A percentile compares a stretch with the other conserved stretches of the same genome.
These are phyloP conservation scores for Spinus olivaceus DNA, from an alignment of 2,797 vertebrate species.

Conservation along the genomic window DNA sequence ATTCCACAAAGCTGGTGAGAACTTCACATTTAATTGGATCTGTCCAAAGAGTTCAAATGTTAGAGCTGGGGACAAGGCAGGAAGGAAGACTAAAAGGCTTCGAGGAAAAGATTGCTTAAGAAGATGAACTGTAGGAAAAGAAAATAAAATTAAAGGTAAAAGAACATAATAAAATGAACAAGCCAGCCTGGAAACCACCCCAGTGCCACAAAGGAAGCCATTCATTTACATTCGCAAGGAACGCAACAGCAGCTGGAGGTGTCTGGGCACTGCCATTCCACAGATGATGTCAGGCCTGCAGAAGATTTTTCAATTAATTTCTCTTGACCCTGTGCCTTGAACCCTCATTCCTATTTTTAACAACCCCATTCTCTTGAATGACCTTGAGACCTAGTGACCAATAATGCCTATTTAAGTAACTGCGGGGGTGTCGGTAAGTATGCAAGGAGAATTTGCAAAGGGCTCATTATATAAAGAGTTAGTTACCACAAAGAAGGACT, in stretches of 20 bases:
- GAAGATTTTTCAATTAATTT: slow-evolving; percentile 76
- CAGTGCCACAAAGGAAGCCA: neutral
- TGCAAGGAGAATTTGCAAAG: slow-evolving; percentile 58
- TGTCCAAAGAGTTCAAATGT: neutral
- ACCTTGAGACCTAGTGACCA: slow-evolving; percentile 61
- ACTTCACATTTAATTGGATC: neutral
- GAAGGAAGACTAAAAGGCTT: neutral
- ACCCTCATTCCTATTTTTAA: slow-evolving; percentile 68
- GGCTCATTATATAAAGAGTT: slow-evolving; percentile 46
- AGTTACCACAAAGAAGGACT: slow-evolving; percentile 18
- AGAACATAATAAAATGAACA: neutral
- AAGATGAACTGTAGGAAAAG: neutral
- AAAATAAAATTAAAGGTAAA: neutral
- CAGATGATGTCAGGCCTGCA: slow-evolving; percentile 53
- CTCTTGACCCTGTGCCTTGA: slow-evolving; percentile 59
- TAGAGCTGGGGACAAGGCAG: neutral
- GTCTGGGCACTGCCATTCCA: slow-evolving; percentile 53
- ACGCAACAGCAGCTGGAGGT: slow-evolving; percentile 60
- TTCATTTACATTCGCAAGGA: slow-evolving; percentile 60
- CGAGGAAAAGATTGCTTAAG: neutral
- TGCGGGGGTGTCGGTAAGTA: slow-evolving; percentile 24
- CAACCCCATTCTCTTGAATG: slow-evolving; percentile 53
- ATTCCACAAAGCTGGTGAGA: neutral
- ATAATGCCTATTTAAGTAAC: slow-evolving; percentile 69
- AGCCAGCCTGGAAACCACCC: neutral